Evolutionary conservation across 2,888 invertebrate genomes (phyloP).

Genomic region (Phyto melanocephala): DNA sequence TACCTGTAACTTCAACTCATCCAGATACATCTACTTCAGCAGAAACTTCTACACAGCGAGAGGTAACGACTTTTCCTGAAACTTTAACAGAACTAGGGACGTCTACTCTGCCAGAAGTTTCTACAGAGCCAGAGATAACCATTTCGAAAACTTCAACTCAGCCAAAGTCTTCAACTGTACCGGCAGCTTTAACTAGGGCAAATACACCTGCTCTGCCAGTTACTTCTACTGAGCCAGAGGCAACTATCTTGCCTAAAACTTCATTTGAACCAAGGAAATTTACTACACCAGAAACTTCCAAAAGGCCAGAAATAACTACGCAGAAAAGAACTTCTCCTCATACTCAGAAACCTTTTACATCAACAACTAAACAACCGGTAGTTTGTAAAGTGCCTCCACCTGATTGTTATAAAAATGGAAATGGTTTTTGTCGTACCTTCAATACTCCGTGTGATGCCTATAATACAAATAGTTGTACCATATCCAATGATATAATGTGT

Average conservation of each 20-base stretch:
- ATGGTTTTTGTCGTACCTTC: not conserved
- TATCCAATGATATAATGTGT: not conserved
- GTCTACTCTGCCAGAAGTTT: not conserved
- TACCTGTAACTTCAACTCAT: not conserved
- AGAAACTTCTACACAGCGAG: not conserved
- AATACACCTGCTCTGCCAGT: not conserved
- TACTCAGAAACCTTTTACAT: not conserved
- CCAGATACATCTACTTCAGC: not conserved
- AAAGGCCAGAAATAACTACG: no score
- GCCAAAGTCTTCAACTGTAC: not conserved
- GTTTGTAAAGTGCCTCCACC: not conserved
- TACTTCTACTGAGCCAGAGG: not conserved
- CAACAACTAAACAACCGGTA: not conserved
- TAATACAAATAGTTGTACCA: not conserved
- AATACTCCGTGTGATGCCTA: not conserved
- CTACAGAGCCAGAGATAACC: not conserved
- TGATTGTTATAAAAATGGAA: not conserved
- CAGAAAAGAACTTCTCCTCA: not conserved
- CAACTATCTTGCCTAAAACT: not conserved
- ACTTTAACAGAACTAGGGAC: not conserved
- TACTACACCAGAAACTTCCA: no score
- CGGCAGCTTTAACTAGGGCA: no score
- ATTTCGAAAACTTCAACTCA: not conserved
- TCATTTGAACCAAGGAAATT: not conserved
- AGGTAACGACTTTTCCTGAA: not conserved